Base-by-base conservation (phyloP, 2,797 vertebrate genomes). In the Epinephelus malabaricus region DNA sequence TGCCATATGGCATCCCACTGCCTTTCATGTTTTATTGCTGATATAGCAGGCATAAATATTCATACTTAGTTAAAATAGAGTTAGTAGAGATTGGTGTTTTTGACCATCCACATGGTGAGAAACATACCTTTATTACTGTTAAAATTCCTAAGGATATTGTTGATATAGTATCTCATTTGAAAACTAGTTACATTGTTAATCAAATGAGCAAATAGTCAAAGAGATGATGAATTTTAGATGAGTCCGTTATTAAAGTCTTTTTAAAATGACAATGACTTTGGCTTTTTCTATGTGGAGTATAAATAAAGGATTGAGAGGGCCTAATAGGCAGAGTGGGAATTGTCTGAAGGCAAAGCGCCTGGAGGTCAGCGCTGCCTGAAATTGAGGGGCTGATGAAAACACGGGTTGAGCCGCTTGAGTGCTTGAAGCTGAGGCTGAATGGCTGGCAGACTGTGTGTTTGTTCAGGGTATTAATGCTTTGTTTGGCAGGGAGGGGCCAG, bases 381-480 rank as follows among this genome's bases (percentile, higher is more conserved):
- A 73, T 40, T 63, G 76, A 76, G 69, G 58, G 69, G 54, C 83
- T 82, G 81, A 82, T 87, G 88, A 88, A 89, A 86, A 86, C 68
- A 2, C 40, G 8, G 64, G 69, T 79, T 77, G 65, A 77, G 85
- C 80, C 75, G 64, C 73, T 75, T 74, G 67, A 75, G 79, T 59
- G 64, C 46, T 60, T 72, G 75, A 84, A 64, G 84, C 73, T 11
- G 62, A 56, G 73, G 64, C 66, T 77, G 40, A 83, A n/a, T 74
- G 23, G 75, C 53, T 68, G 46, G 79, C 73, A 69, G 64, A 69
- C 87, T 49, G 76, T 55, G 30, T 91, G 91, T 94, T 92, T 92
- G 88, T 84, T 78, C 79, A 91, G 84, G 84, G 91, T 90, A 89
- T 94, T 92, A 92, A 79, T 10, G 67, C 88, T 92, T 92, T 94